These are phyloP conservation scores for Eupithecia tripunctaria DNA, from an alignment of 2,888 invertebrate species.

Conservation along the genomic window DNA sequence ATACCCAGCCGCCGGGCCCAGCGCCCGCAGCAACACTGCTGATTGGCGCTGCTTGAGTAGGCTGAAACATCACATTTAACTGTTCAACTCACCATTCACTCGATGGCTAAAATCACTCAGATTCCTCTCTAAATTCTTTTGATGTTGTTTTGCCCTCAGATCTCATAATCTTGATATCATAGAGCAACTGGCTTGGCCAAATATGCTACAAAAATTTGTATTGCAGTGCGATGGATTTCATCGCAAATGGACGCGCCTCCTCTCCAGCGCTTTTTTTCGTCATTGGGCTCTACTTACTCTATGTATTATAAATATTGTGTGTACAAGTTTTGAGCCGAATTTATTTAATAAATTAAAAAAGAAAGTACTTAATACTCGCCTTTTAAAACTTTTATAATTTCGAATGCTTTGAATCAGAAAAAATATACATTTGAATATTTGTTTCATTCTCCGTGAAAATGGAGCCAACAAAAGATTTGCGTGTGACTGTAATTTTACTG, in stretches of 20 bases:
- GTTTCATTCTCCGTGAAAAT: too few relatives aligned
- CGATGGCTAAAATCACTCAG: neutral
- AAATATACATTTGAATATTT: too few relatives aligned
- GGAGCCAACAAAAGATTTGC: too few relatives aligned
- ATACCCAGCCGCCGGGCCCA: constrained; percentile 78
- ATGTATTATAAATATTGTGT: too few relatives aligned
- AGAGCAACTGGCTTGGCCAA: constrained; percentile 18
- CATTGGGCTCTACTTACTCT: constrained; percentile 20
- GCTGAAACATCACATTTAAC: constrained; percentile 54
- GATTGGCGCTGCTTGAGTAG: constrained; percentile 80
- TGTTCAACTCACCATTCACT: neutral
- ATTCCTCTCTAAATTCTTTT: neutral
- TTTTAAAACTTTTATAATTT: too few relatives aligned
- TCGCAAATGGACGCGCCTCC: constrained; percentile 19
- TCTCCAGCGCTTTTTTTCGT: constrained; percentile 36
- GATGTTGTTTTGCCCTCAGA: constrained; percentile 21
- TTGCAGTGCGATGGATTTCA: constrained; percentile 16
- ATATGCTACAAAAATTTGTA: constrained; percentile 16
- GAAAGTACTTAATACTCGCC: too few relatives aligned
- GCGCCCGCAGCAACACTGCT: constrained; percentile 85
- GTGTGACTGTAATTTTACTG: too few relatives aligned
- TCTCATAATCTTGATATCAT: constrained; percentile 37
- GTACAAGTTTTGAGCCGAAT: too few relatives aligned
- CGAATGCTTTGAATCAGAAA: too few relatives aligned
- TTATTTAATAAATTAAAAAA: too few relatives aligned